Evolutionary conservation across 2,113 vertebrate species (phyloP).

Genomic region (Actenoides lindsayi): DNA sequence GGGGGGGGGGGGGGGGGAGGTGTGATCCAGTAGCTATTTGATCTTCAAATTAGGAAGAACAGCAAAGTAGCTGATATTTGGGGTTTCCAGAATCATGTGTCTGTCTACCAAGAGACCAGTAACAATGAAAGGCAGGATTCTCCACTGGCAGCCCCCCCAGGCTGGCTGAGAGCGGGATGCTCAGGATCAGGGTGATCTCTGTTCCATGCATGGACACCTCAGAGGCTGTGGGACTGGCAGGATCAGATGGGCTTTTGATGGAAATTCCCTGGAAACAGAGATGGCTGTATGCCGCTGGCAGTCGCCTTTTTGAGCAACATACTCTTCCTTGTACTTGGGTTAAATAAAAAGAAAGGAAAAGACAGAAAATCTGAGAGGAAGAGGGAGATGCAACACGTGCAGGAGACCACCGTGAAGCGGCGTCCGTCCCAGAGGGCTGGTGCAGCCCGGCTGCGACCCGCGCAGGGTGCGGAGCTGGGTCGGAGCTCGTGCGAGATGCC

Average conservation of each 20-base stretch:
- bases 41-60: not conserved
- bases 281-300: not conserved
- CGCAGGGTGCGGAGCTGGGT: fast-evolving
- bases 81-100: not conserved
- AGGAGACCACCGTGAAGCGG: fast-evolving
- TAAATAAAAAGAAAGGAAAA: not conserved
- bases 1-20: no score
- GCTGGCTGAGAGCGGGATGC: not conserved
- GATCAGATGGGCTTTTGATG: not conserved
- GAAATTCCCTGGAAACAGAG: not conserved
- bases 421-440: not conserved
- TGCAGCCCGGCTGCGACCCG: fast-evolving
- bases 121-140: not conserved
- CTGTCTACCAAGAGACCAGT: not conserved
- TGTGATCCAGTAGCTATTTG: fast-evolving
- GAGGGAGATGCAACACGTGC: not conserved
- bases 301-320: not conserved
- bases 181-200: not conserved
- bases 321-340: not conserved
- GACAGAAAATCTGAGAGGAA: not conserved
- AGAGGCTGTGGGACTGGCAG: not conserved
- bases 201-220: not conserved
- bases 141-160: no score
- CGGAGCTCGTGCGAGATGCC: not conserved
- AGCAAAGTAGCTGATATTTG: not conserved